A percentile compares a stretch with the other conserved stretches of the same genome.
These are phyloP conservation scores for Priapulus caudatus DNA, from an alignment of 2,888 invertebrate genomes.

Conservation along the genomic window DNA sequence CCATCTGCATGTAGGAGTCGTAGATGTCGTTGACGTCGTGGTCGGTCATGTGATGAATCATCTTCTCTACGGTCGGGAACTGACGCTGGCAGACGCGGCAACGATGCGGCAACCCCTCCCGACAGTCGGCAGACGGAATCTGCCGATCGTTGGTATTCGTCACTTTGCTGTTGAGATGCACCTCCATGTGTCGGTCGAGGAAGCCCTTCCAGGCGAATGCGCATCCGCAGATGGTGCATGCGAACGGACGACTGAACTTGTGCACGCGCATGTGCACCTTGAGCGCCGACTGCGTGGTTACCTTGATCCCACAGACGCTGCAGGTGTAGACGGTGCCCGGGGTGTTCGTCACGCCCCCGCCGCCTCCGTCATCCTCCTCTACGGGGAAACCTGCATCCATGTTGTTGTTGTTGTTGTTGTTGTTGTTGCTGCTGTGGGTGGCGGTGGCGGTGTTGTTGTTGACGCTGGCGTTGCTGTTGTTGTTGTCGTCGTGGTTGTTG, in stretches of 20 bases:
- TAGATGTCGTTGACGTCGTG: neutral
- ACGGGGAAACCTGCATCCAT: too few species aligned
- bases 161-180: neutral
- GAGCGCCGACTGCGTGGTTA: neutral
- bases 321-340: neutral
- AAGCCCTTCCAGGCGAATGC: constrained; percentile 3
- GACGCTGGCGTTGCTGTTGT: neutral
- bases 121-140: neutral
- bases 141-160: neutral
- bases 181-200: constrained; percentile 1
- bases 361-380: too few species aligned
- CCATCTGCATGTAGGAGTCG: neutral
- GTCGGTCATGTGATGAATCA: neutral
- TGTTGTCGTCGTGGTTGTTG: neutral
- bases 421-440: too few species aligned
- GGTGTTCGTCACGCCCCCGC: too few species aligned
- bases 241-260: neutral
- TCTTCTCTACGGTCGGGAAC: neutral
- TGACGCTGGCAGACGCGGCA: neutral
- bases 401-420: too few species aligned
- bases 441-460: neutral
- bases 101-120: neutral
- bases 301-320: neutral
- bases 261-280: neutral
- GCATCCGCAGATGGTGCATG: neutral